These are phyloP conservation scores for Zeugodacus cucurbitae DNA, from an alignment of 1,140 invertebrate species.

Conservation along the genomic window DNA sequence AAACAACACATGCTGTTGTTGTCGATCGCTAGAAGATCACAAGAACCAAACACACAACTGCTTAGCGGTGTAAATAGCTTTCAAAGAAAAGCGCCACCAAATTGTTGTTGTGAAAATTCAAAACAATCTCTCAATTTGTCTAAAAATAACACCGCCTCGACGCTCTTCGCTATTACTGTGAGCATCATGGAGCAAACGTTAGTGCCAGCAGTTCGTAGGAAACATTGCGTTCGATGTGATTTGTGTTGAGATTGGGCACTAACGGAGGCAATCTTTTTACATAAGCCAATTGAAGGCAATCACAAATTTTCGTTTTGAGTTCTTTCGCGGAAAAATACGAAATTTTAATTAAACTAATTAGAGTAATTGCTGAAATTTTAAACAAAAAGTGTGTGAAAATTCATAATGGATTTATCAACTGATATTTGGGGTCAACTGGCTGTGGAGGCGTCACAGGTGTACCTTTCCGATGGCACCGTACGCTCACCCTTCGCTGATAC, in stretches of 20 bases:
- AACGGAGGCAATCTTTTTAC: conserved; percentile 2
- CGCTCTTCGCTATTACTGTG: conserved; percentile 7
- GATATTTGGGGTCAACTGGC: conserved; percentile 83
- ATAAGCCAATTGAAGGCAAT: background rate
- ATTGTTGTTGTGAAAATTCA: background rate
- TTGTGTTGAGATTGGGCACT: conserved; percentile 18
- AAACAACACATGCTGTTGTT: background rate
- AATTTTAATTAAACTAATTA: background rate
- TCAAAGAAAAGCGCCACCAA: background rate
- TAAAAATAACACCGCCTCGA: conserved; percentile 7
- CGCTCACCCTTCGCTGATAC: conserved; percentile 84
- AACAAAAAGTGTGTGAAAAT: background rate
- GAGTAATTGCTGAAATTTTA: background rate
- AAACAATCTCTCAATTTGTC: conserved; percentile 21
- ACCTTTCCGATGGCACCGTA: conserved; percentile 80
- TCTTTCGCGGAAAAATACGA: background rate
- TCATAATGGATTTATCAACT: conserved; percentile 62
- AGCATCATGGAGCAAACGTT: background rate
- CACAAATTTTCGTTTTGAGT: background rate
- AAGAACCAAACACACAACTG: background rate
- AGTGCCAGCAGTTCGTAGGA: conserved; percentile 30
- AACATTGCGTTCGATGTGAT: conserved; percentile 16
- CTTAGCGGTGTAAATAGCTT: background rate
- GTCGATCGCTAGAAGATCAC: background rate
- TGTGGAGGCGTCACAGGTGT: conserved; percentile 84